phyloP scores from a whole-genome alignment of 1,140 invertebrate genomes.

The Sitobion miscanthi region DNA sequence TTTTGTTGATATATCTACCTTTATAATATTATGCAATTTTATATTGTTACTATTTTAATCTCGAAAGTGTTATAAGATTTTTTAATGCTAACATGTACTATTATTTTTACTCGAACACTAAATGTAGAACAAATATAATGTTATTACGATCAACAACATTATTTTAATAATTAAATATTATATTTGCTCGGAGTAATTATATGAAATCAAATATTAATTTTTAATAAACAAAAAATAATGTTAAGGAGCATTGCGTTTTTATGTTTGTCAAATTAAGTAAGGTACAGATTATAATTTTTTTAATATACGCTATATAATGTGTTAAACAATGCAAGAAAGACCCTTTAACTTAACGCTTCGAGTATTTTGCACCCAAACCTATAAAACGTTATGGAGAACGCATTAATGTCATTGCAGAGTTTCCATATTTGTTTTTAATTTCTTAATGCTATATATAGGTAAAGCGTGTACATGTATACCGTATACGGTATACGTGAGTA shows the following conservation, averaged over 20 bases:
- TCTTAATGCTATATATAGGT: slow-evolving; percentile 15
- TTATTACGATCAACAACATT: background rate
- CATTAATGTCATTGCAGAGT: slow-evolving; percentile 22
- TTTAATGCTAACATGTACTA: background rate
- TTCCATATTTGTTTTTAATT: slow-evolving; percentile 34
- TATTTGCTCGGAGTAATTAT: background rate
- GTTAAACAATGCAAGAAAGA: background rate
- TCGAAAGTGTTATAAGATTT: background rate
- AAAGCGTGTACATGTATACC: background rate
- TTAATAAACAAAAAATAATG: background rate
- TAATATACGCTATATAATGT: background rate
- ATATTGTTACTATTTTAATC: slow-evolving; percentile 38
- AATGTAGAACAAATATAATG: background rate
- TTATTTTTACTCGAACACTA: background rate
- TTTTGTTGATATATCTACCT: background rate
- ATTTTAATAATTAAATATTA: slow-evolving; percentile 20
- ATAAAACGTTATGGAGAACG: slow-evolving; percentile 5
- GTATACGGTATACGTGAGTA: background rate
- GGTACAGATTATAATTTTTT: background rate
- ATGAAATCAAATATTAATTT: background rate
- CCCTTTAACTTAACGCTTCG: slow-evolving; percentile 20
- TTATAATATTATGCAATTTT: background rate
- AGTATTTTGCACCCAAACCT: slow-evolving; percentile 22
- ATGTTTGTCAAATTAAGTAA: slow-evolving; percentile 18
- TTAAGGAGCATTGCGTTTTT: background rate